Percentiles rank a stretch among this genome's conserved stretches.
Conservation (phyloP, 2,113 vertebrate species). For the Dermatemys mawii region DNA sequence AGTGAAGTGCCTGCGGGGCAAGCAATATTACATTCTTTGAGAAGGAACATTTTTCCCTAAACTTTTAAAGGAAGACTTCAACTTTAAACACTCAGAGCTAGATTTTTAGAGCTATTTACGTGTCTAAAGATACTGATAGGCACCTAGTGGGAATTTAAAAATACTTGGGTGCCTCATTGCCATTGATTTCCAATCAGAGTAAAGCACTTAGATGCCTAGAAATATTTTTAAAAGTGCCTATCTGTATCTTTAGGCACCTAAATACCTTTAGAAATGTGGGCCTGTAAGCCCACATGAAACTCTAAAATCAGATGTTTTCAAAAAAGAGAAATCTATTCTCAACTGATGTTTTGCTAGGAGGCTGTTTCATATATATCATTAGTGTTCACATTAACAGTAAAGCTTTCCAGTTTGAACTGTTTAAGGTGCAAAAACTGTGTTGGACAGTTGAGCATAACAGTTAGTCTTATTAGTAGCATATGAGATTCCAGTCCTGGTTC, state of each 20-base stretch:
- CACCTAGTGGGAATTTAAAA: not conserved
- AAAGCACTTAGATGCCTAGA: rapidly evolving
- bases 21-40: rapidly evolving
- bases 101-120: not conserved
- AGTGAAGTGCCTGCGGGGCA: not conserved
- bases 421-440: not conserved
- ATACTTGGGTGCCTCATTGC: not conserved
- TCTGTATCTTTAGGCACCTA: not conserved
- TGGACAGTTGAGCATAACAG: not conserved
- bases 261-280: not conserved
- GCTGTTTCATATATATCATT: not conserved
- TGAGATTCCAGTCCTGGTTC: too few relatives aligned
- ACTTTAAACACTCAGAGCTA: not conserved
- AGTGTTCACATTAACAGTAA: not conserved
- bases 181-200: not conserved
- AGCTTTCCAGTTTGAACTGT: not conserved
- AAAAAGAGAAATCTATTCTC: not conserved
- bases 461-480: not conserved
- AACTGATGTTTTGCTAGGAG: not conserved
- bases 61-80: not conserved
- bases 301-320: not conserved
- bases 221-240: not conserved
- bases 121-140: rapidly evolving
- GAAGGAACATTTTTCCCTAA: not conserved
- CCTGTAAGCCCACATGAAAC: not conserved